These are phyloP conservation scores for Drosophila greeni DNA, from an alignment of 2,888 invertebrate genomes.

Conservation along the genomic window DNA sequence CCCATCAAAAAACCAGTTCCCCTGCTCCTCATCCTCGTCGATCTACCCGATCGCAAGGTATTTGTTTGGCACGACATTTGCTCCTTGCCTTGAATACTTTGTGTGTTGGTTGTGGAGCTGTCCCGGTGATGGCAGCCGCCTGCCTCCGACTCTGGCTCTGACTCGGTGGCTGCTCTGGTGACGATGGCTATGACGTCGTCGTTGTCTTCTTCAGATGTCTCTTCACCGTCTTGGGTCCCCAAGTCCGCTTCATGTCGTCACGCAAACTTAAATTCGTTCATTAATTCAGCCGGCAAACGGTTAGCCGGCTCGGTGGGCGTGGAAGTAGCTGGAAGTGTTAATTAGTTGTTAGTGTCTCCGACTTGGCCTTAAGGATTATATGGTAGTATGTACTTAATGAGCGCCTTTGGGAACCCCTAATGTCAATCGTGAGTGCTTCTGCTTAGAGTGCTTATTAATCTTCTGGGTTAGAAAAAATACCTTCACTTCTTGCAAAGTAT, in stretches of 20 bases:
- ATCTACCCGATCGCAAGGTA: slow-evolving; percentile 61
- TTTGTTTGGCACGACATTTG: slow-evolving; percentile 72
- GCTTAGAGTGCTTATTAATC: slow-evolving; percentile 38
- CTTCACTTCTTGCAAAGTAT: slow-evolving; percentile 2
- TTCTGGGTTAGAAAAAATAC: slow-evolving; percentile 7
- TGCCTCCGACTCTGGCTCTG: slow-evolving; percentile 23
- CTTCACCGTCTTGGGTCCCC: not conserved
- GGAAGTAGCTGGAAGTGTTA: slow-evolving; percentile 70
- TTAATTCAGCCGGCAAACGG: slow-evolving; percentile 71
- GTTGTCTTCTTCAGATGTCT: slow-evolving; percentile 20
- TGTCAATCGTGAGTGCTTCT: slow-evolving; percentile 43
- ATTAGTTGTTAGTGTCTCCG: slow-evolving; percentile 66
- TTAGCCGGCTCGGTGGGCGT: slow-evolving; percentile 68
- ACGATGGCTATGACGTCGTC: slow-evolving; percentile 43
- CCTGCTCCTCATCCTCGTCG: slow-evolving; percentile 38
- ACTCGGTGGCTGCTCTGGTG: slow-evolving; percentile 29
- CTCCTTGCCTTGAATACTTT: slow-evolving; percentile 46
- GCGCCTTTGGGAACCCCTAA: slow-evolving; percentile 33
- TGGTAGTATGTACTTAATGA: slow-evolving; percentile 39
- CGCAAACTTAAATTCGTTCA: slow-evolving; percentile 71
- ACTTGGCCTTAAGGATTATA: slow-evolving; percentile 21
- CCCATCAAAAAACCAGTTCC: slow-evolving; percentile 57
- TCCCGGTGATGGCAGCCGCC: slow-evolving; percentile 24
- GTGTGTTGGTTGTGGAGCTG: slow-evolving; percentile 28
- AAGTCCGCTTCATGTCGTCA: slow-evolving; percentile 67